Evolutionary conservation across 2,797 vertebrate species (phyloP).

Genomic region (Otus scops): DNA sequence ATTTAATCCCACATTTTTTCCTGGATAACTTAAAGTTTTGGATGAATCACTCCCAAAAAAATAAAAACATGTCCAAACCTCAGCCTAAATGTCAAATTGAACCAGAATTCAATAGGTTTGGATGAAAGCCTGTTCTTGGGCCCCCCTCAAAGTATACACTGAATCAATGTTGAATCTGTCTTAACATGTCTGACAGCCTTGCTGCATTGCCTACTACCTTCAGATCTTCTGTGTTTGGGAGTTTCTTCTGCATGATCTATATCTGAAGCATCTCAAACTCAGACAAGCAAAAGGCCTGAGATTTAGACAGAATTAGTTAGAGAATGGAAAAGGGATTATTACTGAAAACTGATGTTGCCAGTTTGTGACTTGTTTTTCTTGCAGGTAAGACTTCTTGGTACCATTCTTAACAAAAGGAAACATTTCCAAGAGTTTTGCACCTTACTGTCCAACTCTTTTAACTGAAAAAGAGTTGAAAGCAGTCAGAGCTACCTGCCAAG

Average conservation of each 20-base stretch:
- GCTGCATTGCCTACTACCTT: not conserved
- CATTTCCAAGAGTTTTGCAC: not conserved
- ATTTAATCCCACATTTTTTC: conserved; percentile 64
- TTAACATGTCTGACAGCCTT: conserved; percentile 31
- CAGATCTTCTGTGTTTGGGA: not conserved
- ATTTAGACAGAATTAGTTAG: conserved; percentile 20
- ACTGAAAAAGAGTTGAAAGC: not conserved
- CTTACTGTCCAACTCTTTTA: not conserved
- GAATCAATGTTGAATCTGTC: conserved; percentile 2
- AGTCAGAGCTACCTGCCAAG: not conserved
- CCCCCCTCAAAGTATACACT: conserved; percentile 19
- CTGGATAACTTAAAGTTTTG: conserved; percentile 57
- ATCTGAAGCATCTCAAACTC: not conserved
- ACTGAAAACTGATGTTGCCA: conserved; percentile 19
- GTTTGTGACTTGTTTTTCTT: conserved; percentile 26
- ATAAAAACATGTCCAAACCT: conserved; percentile 57
- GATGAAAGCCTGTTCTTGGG: conserved; percentile 37
- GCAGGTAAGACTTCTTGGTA: not conserved
- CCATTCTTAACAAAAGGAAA: not conserved
- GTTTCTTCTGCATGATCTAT: not conserved
- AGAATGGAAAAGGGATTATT: conserved; percentile 32
- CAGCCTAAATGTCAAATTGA: conserved; percentile 36
- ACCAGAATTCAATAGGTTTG: conserved; percentile 48
- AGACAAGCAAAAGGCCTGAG: conserved; percentile 1
- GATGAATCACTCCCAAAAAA: conserved; percentile 49